Evolutionary conservation across 2,113 vertebrate genomes (phyloP), one percentile per base, ranked within the genome.

Genomic region (Chionodraco myersi): DNA sequence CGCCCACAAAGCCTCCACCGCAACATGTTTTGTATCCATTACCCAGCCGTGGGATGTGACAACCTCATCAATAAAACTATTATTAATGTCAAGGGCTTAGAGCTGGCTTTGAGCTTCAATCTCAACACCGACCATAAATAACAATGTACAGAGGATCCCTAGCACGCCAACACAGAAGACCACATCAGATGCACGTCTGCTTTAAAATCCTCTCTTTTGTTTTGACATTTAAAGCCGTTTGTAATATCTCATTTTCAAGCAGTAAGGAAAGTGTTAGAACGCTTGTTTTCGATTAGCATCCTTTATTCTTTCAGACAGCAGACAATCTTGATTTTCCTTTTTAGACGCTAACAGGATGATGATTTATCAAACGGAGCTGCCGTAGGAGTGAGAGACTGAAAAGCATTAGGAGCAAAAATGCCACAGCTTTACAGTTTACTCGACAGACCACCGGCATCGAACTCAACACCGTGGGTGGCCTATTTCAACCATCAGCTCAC

Each of bases 61-160:
- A 88, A 53, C 63, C 52, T 78, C 82, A 82, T 93, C 82, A 89
- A 89, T 86, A 89, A 87, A 87, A 81, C 71, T 76, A 83, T 86
- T 88, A 83, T 81, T 85, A 90, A 86, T 72, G 79, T 83, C 76
- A 79, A 73, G 77, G 72, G 75, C 83, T 74, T 16, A 12, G 26
- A 80, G 66, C 26, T 44, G 58, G 77, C 75, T 69, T 56, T 61
- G 75, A 81, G 77, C 64, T 76, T 74, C 77, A 74, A 52, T 84
- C 65, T 82, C 34, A 72, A 82, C 62, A 71, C 65, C 62, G 18
- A 52, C 73, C 62, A 68, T 87, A 85, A 90, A 84, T 82, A 78
- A 58, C 75, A 80, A 52, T 56, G 36, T 69, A 63, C 71, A 77
- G 78, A 49, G 47, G 18, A 44, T 75, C 36, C 60, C 64, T 72